Percentiles rank a stretch among this genome's conserved stretches.
Evolutionary conservation across 2,797 vertebrate species (phyloP).

Genomic region (Emys orbicularis): DNA sequence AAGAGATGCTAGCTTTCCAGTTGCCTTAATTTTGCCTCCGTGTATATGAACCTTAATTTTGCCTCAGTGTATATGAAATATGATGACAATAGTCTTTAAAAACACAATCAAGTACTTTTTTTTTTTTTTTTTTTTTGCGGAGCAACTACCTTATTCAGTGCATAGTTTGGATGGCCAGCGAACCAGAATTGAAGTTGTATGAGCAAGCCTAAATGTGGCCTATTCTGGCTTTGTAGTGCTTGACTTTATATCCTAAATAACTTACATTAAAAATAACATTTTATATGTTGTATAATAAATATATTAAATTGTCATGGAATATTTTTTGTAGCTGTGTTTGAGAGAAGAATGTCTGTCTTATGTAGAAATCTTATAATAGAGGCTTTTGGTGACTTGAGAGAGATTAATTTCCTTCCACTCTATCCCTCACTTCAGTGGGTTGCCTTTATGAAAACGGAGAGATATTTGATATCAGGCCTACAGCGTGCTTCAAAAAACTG

Average conservation of each 20-base stretch:
- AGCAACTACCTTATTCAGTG: background rate
- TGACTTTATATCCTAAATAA: background rate
- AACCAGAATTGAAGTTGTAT: background rate
- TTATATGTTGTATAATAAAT: background rate
- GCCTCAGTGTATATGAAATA: background rate
- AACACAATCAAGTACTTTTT: background rate
- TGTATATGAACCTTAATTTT: background rate
- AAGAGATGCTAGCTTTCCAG: background rate
- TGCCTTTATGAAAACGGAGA: background rate
- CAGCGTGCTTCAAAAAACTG: background rate
- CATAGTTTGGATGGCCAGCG: background rate
- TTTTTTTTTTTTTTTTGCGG: too few relatives aligned
- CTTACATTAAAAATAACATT: background rate
- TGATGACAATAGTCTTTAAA: background rate
- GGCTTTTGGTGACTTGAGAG: background rate
- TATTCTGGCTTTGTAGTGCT: background rate
- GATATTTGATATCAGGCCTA: background rate
- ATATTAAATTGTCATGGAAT: background rate
- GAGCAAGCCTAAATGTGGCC: background rate
- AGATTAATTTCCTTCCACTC: background rate
- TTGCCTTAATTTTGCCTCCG: background rate
- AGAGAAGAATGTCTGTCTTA: background rate
- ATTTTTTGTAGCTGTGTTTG: background rate
- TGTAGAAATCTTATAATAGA: background rate
- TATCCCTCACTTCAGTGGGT: background rate